Conservation (phyloP, 2,888 invertebrate species). For the Loripinus fragilis region DNA sequence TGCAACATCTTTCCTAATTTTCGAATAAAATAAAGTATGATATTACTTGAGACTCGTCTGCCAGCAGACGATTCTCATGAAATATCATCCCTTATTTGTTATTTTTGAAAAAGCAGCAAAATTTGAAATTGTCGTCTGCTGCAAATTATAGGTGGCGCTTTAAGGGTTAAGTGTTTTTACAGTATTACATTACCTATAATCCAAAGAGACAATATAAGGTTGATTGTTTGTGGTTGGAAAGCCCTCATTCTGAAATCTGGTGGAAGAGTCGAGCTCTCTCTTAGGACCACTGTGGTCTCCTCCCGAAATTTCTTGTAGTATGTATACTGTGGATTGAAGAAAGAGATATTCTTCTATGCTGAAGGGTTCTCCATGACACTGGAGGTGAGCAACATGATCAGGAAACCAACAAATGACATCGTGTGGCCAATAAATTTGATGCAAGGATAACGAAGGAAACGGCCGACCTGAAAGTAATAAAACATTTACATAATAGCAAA, state of each 20-base stretch:
- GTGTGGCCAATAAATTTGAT: constrained; percentile 80
- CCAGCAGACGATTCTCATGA: no score
- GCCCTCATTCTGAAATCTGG: constrained; percentile 44
- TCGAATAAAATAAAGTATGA: no score
- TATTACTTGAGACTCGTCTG: no score
- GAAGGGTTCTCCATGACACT: constrained; percentile 65
- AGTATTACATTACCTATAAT: constrained; percentile 63
- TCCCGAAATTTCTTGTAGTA: constrained; percentile 10
- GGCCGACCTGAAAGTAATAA: constrained; percentile 67
- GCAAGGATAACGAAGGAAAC: constrained; percentile 76
- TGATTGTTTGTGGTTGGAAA: constrained; percentile 66
- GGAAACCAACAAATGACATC: constrained; percentile 76
- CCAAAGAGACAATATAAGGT: constrained; percentile 68
- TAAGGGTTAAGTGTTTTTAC: no score
- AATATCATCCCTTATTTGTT: no score
- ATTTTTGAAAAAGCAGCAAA: no score
- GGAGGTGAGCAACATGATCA: constrained; percentile 74
- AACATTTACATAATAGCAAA: not conserved
- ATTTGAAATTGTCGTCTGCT: no score
- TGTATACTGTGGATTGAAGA: constrained; percentile 15
- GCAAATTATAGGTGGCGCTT: no score
- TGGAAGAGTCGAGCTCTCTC: not conserved
- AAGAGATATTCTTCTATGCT: constrained; percentile 27
- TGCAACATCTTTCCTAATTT: no score
- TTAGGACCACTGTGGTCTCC: not conserved